A percentile compares a stretch with the other conserved stretches of the same genome.
Evolutionary conservation across 1,140 invertebrate species (phyloP).

Genomic region (Drosophila novamexicana): DNA sequence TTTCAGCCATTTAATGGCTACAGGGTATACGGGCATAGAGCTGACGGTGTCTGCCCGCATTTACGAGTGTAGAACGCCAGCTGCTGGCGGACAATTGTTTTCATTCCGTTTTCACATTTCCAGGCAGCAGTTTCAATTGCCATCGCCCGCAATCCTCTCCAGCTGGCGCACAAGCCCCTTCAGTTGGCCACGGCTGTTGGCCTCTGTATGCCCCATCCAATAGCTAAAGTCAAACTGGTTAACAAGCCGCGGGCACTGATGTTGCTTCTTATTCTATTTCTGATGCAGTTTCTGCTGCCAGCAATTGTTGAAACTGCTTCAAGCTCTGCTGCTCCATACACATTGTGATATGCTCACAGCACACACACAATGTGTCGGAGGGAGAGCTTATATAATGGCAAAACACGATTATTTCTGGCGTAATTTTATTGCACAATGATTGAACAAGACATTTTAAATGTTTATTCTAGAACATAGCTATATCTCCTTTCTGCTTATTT

Average conservation of each 20-base stretch:
- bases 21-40: not conserved
- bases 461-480: too few relatives aligned
- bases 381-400: not conserved
- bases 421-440: too few relatives aligned
- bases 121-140: conserved; percentile 10
- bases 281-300: not conserved
- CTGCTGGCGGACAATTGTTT: conserved; percentile 15
- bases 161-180: not conserved
- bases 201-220: conserved; percentile 8
- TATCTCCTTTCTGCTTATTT: not conserved
- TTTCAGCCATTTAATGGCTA: not conserved
- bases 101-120: conserved; percentile 11
- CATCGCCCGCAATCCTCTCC: not conserved
- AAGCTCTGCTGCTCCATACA: not conserved
- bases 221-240: conserved; percentile 16
- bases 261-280: not conserved
- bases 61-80: not conserved
- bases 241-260: conserved; percentile 2
- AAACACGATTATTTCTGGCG: not conserved
- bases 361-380: not conserved
- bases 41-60: not conserved
- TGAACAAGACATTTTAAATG: too few relatives aligned
- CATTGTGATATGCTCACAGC: not conserved
- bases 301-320: not conserved
- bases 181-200: not conserved